These are phyloP conservation scores for Microplitis mediator DNA, from an alignment of 1,140 invertebrate genomes.

Conservation along the genomic window DNA sequence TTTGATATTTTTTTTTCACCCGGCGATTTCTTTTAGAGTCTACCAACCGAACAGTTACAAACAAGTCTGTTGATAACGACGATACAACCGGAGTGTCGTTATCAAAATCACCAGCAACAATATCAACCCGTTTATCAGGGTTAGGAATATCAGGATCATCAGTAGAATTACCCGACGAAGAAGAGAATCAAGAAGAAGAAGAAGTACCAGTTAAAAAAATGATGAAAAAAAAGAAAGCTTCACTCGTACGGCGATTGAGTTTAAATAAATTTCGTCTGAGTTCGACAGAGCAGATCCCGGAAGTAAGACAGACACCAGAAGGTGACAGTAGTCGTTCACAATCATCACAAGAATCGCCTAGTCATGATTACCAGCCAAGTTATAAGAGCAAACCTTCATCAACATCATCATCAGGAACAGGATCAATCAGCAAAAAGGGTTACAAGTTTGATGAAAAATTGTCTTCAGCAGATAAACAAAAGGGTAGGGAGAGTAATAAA, in stretches of 20 bases:
- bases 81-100: not conserved
- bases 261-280: conserved; percentile 52
- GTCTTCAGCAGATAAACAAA: not conserved
- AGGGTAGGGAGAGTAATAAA: conserved; percentile 23
- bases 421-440: not conserved
- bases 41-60: not conserved
- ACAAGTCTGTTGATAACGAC: not conserved
- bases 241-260: conserved; percentile 51
- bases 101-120: conserved; percentile 15
- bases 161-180: not conserved
- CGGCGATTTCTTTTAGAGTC: conserved; percentile 13
- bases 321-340: conserved; percentile 54
- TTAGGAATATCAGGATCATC: no score
- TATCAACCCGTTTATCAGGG: conserved; percentile 6
- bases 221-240: conserved; percentile 51
- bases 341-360: conserved; percentile 53
- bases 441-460: conserved; percentile 13
- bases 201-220: conserved; percentile 27
- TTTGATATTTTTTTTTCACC: not conserved
- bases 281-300: conserved; percentile 40
- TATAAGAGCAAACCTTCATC: conserved; percentile 27
- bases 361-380: conserved; percentile 38
- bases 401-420: conserved; percentile 18
- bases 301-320: conserved; percentile 47
- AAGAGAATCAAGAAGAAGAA: no score